Evolutionary conservation across 2,797 vertebrate genomes (phyloP).

Genomic region (Psittacula echo): DNA sequence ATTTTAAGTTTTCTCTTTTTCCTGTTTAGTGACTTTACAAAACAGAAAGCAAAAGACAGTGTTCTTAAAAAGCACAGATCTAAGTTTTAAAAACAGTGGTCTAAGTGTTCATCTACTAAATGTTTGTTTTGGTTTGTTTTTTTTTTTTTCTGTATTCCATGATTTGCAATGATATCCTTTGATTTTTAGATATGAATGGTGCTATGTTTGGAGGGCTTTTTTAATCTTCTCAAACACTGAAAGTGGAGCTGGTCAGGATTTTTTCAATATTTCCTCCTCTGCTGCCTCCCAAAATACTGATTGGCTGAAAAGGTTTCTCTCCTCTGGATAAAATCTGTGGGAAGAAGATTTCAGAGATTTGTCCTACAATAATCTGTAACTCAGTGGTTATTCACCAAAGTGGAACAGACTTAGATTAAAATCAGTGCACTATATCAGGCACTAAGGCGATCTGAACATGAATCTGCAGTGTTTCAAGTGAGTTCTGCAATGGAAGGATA

Average conservation of each 20-base stretch:
- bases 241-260: not conserved
- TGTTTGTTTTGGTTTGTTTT: not conserved
- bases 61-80: not conserved
- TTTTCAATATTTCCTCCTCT: not conserved
- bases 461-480: not conserved
- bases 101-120: not conserved
- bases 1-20: constrained; percentile 9
- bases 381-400: not conserved
- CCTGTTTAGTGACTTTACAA: not conserved
- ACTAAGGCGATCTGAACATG: not conserved
- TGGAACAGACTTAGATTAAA: constrained; percentile 12
- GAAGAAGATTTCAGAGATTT: not conserved
- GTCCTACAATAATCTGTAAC: not conserved
- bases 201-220: not conserved
- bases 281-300: not conserved
- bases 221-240: not conserved
- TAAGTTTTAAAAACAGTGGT: not conserved
- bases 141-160: not conserved
- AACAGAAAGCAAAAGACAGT: not conserved
- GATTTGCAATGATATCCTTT: not conserved
- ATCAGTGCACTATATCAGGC: not conserved
- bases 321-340: not conserved
- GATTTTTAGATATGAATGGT: not conserved
- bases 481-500: not conserved
- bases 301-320: not conserved